phyloP scores from a whole-genome alignment of 2,888 invertebrate genomes.

The Maniola hyperantus region DNA sequence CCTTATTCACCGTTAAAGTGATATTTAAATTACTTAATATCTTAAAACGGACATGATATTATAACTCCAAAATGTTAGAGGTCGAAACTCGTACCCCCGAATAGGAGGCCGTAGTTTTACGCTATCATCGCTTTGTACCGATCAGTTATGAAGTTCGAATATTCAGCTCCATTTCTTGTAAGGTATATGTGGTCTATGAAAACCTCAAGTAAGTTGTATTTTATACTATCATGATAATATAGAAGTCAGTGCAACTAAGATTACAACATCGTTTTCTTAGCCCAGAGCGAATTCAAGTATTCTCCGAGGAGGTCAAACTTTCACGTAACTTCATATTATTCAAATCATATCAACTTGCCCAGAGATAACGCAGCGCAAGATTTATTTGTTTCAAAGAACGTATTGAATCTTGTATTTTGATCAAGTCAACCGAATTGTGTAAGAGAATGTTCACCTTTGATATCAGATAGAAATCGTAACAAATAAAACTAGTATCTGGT shows the following conservation, averaged over 20 bases:
- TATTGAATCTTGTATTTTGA: slow-evolving; percentile 10
- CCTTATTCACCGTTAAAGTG: no score
- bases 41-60: no score
- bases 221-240: not conserved
- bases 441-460: not conserved
- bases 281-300: slow-evolving; percentile 32
- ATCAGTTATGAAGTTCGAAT: not conserved
- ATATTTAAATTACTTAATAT: no score
- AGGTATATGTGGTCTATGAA: not conserved
- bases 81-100: no score
- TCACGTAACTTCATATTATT: slow-evolving; percentile 37
- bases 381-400: slow-evolving; percentile 31
- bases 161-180: not conserved
- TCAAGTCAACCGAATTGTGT: not conserved
- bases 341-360: slow-evolving; percentile 37
- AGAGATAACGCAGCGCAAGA: slow-evolving; percentile 30
- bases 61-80: no score
- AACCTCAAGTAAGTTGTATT: not conserved
- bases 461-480: not conserved
- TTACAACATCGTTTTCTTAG: slow-evolving; percentile 30
- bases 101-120: no score
- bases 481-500: no score
- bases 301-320: slow-evolving; percentile 37
- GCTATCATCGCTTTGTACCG: no score
- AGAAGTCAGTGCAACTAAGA: slow-evolving; percentile 28